Conservation (phyloP, 2,113 vertebrate genomes). For the Panthera leo region DNA sequence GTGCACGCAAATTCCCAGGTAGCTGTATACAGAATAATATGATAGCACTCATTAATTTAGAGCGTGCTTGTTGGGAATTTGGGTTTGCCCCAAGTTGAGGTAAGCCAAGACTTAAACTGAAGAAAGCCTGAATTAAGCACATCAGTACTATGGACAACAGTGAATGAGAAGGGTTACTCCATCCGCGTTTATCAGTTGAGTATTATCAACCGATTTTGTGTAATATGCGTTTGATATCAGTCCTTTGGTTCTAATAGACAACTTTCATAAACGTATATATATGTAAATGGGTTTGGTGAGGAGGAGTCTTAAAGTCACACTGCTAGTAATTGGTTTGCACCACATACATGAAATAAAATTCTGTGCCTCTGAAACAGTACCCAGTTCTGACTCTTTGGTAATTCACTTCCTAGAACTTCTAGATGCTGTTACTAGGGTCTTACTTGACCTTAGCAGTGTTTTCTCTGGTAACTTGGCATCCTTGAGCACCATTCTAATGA, state of each 20-base stretch:
- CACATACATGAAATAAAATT: background rate
- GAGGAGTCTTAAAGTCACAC: background rate
- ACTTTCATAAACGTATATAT: background rate
- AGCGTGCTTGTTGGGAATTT: background rate
- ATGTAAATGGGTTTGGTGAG: background rate
- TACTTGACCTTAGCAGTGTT: background rate
- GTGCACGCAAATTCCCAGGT: background rate
- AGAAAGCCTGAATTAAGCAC: background rate
- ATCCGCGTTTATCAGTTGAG: background rate
- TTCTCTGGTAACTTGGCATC: background rate
- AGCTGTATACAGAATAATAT: background rate
- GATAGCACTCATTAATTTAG: background rate
- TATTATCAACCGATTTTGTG: background rate
- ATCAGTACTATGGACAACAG: background rate
- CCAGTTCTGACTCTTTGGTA: background rate
- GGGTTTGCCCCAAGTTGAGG: background rate
- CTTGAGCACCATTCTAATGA: constrained; percentile 37
- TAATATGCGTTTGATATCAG: background rate
- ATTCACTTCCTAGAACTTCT: background rate
- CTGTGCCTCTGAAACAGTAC: background rate
- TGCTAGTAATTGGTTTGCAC: background rate
- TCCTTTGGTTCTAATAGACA: background rate
- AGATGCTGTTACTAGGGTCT: background rate
- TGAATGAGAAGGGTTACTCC: background rate
- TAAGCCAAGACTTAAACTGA: background rate